Base-by-base conservation (phyloP, 1,140 invertebrate species). In the Drosophila setifemur region DNA sequence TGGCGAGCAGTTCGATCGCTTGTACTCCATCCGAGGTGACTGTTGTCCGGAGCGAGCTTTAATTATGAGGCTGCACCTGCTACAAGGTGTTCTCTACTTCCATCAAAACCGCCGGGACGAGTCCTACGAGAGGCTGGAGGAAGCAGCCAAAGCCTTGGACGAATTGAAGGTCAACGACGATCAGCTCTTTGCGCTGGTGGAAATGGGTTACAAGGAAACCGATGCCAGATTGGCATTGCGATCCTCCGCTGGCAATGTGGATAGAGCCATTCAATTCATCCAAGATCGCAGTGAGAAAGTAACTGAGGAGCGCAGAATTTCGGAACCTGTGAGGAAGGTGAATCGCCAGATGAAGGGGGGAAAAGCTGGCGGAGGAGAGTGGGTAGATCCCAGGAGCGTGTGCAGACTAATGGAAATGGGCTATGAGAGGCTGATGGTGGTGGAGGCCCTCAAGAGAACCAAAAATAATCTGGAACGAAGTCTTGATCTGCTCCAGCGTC, bases 31-130 rank as follows among this genome's bases (percentile, higher is more conserved):
- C 0, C 96, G 96, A 90, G 95, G 94, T 2, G 35, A 54, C 14
- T 71, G 48, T 37, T 94, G 93, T 1, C 94, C 94, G 61, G 95
- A 96, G 82, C 91, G 93, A 18, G 95, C 94, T 4, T 85, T 96
- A 5, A 92, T 96, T 54, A 93, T 95, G 92, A 92, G 95, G 2
- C 91, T 96, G 1, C 95, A 96, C 90, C 90, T 96, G 11, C 91
- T 96, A 12, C 95, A 96, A 91, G 96, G 94, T 1, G 93, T 96
- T 50, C 92, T 96, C 1, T 91, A 93, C 1, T 96, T 94, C 85
- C 95, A 96, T 86, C 93, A 94, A 90, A 94, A 95, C 75, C 92
- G 92, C 57, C 85, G 93, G 0, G 73, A 91, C 2, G 92, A 94
- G 68, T 94, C 95, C 0, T 90, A 90, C 11, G 68, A 77, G 14